Percentiles rank a stretch among this genome's conserved stretches.
These are phyloP conservation scores for Stigmatopora argus DNA, from an alignment of 2,113 vertebrate genomes.

Conservation along the genomic window DNA sequence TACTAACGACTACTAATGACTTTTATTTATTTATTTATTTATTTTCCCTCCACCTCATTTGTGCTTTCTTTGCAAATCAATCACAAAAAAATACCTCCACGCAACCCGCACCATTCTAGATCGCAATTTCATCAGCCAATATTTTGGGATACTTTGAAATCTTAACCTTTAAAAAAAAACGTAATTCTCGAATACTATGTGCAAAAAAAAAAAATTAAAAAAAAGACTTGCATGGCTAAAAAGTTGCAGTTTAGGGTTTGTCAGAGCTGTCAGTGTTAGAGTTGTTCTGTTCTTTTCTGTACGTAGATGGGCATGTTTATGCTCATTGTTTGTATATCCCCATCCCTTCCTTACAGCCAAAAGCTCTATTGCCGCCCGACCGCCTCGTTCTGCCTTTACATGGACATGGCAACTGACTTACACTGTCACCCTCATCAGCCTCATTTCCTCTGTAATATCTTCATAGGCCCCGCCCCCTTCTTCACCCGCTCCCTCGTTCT, in stretches of 20 bases:
- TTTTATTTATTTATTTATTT: conserved; percentile 33
- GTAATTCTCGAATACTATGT: conserved; percentile 54
- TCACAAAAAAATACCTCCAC: conserved; percentile 34
- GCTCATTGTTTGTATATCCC: conserved; percentile 99
- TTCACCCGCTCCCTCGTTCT: conserved; percentile 75
- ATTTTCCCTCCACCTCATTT: not conserved
- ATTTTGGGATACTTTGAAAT: conserved; percentile 50
- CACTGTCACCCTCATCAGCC: conserved; percentile 92
- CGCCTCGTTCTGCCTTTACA: conserved; percentile 99
- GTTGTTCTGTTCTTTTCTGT: conserved; percentile 81
- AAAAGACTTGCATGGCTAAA: conserved; percentile 92
- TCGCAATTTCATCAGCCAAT: conserved; percentile 60
- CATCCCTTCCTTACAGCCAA: conserved; percentile 99
- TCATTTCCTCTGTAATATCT: conserved; percentile 96
- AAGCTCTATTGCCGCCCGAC: conserved; percentile 99
- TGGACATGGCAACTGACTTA: conserved; percentile 99
- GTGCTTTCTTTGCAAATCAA: conserved; percentile 4
- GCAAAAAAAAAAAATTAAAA: conserved; percentile 35
- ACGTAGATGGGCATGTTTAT: conserved; percentile 99
- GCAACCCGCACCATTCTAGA: conserved; percentile 80
- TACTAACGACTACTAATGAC: conserved; percentile 46
- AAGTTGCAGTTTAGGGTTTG: conserved; percentile 99
- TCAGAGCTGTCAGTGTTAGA: conserved; percentile 99
- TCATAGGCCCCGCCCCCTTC: conserved; percentile 82
- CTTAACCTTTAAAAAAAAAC: conserved; percentile 39